Evolutionary conservation across 1,140 invertebrate species (phyloP).

Genomic region (Rhagoletis pomonella): DNA sequence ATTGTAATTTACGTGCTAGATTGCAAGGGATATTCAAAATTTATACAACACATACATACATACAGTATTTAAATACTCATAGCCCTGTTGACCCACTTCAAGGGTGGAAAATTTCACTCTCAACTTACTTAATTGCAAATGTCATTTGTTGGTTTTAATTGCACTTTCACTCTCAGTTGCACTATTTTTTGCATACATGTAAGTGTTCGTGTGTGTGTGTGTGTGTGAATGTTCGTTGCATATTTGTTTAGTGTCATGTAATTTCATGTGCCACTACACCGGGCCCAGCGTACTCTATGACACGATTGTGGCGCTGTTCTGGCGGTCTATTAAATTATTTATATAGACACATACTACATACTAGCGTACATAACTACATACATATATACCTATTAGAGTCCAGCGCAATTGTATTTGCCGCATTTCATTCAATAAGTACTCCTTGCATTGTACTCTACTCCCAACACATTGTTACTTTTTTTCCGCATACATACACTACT

Average conservation of each 20-base stretch:
- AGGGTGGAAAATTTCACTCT: slow-evolving; percentile 28
- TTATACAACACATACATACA: neutral
- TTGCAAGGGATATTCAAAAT: neutral
- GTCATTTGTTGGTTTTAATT: slow-evolving; percentile 28
- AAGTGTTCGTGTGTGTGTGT: neutral
- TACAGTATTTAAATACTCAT: neutral
- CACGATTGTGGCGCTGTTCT: neutral
- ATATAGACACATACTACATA: neutral
- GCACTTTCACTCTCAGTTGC: slow-evolving; percentile 23
- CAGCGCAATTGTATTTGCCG: too few relatives aligned
- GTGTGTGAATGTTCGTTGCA: neutral
- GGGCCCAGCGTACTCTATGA: neutral
- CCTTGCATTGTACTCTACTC: too few relatives aligned
- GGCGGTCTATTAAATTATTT: slow-evolving; percentile 43
- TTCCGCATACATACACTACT: too few relatives aligned
- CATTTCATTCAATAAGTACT: too few relatives aligned
- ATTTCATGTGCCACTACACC: neutral
- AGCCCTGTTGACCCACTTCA: slow-evolving; percentile 27
- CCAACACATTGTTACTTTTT: too few relatives aligned
- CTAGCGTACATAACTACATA: too few relatives aligned
- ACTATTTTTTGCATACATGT: neutral
- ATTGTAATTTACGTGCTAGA: neutral
- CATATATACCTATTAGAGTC: too few relatives aligned
- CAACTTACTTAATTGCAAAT: slow-evolving; percentile 38
- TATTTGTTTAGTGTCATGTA: slow-evolving; percentile 23